These are phyloP conservation scores for Diplogasteroides magnus DNA, from an alignment of 1,140 invertebrate species.

Conservation along the genomic window DNA sequence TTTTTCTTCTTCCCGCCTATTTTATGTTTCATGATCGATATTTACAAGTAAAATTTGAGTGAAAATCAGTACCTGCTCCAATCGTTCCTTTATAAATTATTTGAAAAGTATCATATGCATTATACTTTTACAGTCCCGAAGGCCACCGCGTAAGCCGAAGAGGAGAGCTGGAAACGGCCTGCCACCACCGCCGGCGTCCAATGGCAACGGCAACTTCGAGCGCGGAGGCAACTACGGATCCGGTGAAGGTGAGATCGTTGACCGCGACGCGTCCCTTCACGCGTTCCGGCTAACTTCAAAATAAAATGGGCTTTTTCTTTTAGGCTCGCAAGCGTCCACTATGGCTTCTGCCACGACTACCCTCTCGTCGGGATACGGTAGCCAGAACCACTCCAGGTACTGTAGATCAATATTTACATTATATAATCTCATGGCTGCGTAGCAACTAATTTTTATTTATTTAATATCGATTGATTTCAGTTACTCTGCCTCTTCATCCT, in stretches of 20 bases:
- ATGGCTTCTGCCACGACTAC: too few relatives aligned
- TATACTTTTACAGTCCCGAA: neutral
- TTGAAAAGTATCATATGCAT: too few relatives aligned
- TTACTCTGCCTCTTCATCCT: constrained; percentile 18
- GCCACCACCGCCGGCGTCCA: neutral
- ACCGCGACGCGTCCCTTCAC: constrained; percentile 5
- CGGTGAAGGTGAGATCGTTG: neutral
- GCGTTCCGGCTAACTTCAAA: neutral
- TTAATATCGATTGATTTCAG: constrained; percentile 6
- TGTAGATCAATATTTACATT: neutral
- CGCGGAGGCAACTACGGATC: neutral
- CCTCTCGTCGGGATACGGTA: constrained; percentile 7
- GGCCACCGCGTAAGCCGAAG: neutral
- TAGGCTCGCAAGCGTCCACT: too few relatives aligned
- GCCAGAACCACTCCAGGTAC: constrained; percentile 15
- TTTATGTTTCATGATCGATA: too few relatives aligned
- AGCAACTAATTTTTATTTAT: neutral
- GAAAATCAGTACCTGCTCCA: too few relatives aligned
- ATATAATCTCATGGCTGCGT: neutral
- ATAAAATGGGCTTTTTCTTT: too few relatives aligned
- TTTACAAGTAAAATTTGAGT: too few relatives aligned
- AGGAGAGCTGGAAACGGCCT: neutral
- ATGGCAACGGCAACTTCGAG: neutral
- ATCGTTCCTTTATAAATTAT: too few relatives aligned
- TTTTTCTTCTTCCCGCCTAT: too few relatives aligned